phyloP scores from a whole-genome alignment of 2,888 invertebrate genomes.

The Emesis furor region DNA sequence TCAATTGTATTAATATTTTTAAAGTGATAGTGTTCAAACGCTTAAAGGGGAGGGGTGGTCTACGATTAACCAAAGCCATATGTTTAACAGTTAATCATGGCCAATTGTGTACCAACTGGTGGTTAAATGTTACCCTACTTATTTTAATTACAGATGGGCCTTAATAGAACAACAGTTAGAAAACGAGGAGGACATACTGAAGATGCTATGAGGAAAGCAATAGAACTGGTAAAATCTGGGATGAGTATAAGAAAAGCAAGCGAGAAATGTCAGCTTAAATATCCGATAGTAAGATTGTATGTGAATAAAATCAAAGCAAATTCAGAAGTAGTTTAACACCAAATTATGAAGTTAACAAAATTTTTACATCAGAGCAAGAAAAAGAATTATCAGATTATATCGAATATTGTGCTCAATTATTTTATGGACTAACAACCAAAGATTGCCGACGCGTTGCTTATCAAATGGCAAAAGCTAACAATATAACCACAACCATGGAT shows the following conservation, averaged over 20 bases:
- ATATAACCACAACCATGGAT: conserved; percentile 20
- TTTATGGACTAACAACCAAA: conserved; percentile 24
- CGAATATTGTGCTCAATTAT: conserved; percentile 27
- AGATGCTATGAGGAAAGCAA: conserved; percentile 14
- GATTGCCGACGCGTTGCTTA: conserved; percentile 28
- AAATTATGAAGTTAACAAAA: conserved; percentile 30
- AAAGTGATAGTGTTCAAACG: not conserved
- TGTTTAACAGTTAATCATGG: conserved; percentile 35
- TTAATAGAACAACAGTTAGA: conserved; percentile 1
- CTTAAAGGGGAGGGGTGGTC: conserved; percentile 1
- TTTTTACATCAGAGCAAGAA: conserved; percentile 27
- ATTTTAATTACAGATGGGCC: conserved; percentile 22
- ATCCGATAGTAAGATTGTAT: not conserved
- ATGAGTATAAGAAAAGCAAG: conserved; percentile 4
- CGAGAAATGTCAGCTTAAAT: not conserved
- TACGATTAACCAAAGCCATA: conserved; percentile 25
- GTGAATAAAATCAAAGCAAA: conserved; percentile 14
- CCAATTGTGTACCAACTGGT: conserved; percentile 9
- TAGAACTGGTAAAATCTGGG: conserved; percentile 15
- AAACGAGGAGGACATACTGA: conserved; percentile 22
- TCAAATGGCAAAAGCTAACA: conserved; percentile 30
- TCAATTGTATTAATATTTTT: conserved; percentile 4
- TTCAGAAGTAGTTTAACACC: conserved; percentile 25
- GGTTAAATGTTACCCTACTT: conserved; percentile 8
- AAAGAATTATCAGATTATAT: conserved; percentile 15